These are phyloP conservation scores for Leptopilina drosophilae DNA, from an alignment of 2,888 invertebrate species.

Conservation along the genomic window DNA sequence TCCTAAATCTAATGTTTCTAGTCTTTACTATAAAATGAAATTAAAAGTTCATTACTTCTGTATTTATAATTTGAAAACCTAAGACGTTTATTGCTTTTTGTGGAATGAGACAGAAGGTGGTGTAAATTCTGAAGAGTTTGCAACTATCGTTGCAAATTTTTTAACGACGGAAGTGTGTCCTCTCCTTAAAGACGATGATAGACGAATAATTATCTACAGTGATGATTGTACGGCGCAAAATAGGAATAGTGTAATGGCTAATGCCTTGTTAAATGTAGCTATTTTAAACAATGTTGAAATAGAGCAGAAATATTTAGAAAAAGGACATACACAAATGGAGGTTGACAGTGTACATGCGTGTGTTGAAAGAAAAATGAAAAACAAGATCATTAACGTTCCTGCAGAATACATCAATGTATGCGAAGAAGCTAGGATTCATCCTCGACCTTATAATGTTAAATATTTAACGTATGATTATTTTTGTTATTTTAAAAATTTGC, in stretches of 20 bases:
- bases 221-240: not conserved
- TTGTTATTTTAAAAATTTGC: not conserved
- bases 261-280: constrained; percentile 10
- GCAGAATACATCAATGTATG: not conserved
- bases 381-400: constrained; percentile 3
- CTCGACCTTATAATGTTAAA: not conserved
- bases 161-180: not conserved
- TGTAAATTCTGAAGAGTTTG: not conserved
- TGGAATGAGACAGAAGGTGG: constrained; percentile 8
- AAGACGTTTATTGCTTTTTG: not conserved
- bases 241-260: not conserved
- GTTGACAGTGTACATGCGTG: not conserved
- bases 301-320: constrained; percentile 11
- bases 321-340: constrained; percentile 9
- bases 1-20: constrained; percentile 10
- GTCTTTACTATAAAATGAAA: constrained; percentile 3
- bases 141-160: constrained; percentile 10
- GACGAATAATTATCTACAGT: constrained; percentile 1
- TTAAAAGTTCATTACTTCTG: constrained; percentile 8
- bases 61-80: not conserved
- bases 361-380: constrained; percentile 7
- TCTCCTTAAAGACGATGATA: not conserved
- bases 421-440: not conserved
- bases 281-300: constrained; percentile 5
- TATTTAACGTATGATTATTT: constrained; percentile 1